Conservation (phyloP, 37 sponge, comb jelly and placozoan species). For the Tethya wilhelma region DNA sequence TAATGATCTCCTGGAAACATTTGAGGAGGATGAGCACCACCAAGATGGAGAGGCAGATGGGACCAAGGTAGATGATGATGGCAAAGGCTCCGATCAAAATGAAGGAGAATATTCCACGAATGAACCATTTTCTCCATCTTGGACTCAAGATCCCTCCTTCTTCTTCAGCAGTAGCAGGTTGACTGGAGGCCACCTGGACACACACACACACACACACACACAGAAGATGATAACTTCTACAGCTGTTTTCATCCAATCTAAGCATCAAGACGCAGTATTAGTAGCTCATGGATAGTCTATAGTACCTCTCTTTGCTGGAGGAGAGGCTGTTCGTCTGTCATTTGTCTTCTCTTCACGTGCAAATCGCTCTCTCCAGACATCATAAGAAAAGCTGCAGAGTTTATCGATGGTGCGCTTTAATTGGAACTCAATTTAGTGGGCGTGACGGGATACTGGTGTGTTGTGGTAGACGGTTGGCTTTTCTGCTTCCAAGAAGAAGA, state of each 20-base stretch:
- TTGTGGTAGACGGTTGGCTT: not conserved
- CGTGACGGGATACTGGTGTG: not conserved
- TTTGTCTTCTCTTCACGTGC: not conserved
- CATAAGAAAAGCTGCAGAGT: not conserved
- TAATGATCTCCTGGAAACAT: slow-evolving; percentile 93
- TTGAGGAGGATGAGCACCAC: slow-evolving; percentile 78
- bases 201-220: too few species aligned
- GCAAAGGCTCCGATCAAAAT: slow-evolving; percentile 79
- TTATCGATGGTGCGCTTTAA: too few species aligned
- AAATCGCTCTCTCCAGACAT: not conserved
- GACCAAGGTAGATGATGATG: slow-evolving; percentile 77
- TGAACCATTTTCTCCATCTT: slow-evolving; percentile 95
- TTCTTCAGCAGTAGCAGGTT: slow-evolving; percentile 10
- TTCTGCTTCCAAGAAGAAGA: not conserved
- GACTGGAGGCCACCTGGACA: not conserved
- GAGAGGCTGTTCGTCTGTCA: not conserved
- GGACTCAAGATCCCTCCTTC: too few species aligned
- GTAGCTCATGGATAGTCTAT: too few species aligned
- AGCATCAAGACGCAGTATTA: too few species aligned
- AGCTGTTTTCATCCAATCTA: too few species aligned
- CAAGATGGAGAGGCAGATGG: slow-evolving; percentile 73
- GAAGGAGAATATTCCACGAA: slow-evolving; percentile 77
- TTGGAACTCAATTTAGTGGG: not conserved
- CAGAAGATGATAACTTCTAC: too few species aligned
- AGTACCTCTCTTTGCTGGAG: too few species aligned